These are phyloP conservation scores for Heliconius ismenius DNA, from an alignment of 2,888 invertebrate species.

Conservation along the genomic window DNA sequence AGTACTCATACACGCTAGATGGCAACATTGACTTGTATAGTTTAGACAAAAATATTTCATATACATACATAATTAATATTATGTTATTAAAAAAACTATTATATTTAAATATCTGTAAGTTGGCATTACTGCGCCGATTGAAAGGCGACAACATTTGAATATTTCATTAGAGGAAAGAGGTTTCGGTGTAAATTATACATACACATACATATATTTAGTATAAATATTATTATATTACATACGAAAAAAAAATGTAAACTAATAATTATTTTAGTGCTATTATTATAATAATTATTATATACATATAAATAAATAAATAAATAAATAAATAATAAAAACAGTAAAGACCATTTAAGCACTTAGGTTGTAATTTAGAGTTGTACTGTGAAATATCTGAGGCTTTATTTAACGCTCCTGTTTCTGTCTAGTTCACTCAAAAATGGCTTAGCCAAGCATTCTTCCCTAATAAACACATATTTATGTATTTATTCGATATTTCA, in stretches of 20 bases:
- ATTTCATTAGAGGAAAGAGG: conserved; percentile 47
- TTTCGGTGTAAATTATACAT: conserved; percentile 53
- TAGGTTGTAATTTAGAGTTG: conserved; percentile 65
- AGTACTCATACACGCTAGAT: background rate
- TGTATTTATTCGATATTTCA: background rate
- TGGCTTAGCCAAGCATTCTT: conserved; percentile 41
- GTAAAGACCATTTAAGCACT: conserved; percentile 60
- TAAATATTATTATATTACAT: conserved; percentile 49
- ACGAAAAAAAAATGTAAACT: conserved; percentile 54
- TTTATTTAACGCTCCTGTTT: conserved; percentile 49
- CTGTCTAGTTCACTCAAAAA: conserved; percentile 40
- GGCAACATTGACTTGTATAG: conserved; percentile 23
- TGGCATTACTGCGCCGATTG: conserved; percentile 44
- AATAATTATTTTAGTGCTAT: conserved; percentile 54
- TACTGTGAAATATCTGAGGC: conserved; percentile 65
- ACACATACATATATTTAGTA: conserved; percentile 40
- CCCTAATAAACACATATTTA: background rate
- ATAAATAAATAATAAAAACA: conserved; percentile 41
- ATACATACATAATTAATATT: conserved; percentile 8
- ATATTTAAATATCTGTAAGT: conserved; percentile 25
- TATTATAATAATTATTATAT: conserved; percentile 15
- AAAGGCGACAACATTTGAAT: conserved; percentile 34
- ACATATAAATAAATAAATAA: conserved; percentile 45
- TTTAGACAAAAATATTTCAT: conserved; percentile 17
- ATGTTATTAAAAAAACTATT: conserved; percentile 10